phyloP scores from a whole-genome alignment of 2,888 invertebrate species.

The Latrodectus elegans region DNA sequence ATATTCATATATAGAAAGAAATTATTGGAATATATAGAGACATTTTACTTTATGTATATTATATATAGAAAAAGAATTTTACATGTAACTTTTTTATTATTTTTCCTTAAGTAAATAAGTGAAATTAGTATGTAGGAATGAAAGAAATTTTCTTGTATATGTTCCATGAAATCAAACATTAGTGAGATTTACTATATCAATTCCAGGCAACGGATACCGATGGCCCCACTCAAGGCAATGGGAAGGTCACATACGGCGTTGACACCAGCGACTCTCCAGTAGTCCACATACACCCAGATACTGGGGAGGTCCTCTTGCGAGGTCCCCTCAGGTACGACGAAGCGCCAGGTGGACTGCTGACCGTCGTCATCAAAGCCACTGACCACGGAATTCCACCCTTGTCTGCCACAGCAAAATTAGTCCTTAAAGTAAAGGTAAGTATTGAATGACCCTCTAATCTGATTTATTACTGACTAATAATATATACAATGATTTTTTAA shows the following conservation, averaged over 20 bases:
- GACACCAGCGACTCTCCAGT: conserved; percentile 77
- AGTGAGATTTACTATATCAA: no score
- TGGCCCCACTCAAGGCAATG: conserved; percentile 83
- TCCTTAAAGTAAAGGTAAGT: conserved; percentile 82
- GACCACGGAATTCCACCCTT: conserved; percentile 83
- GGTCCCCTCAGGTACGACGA: conserved; percentile 69
- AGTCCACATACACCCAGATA: conserved; percentile 79
- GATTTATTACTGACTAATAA: no score
- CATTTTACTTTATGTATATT: no score
- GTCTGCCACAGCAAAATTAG: conserved; percentile 81
- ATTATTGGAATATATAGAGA: no score
- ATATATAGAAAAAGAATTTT: no score
- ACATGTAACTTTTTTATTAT: no score
- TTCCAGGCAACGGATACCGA: conserved; percentile 84
- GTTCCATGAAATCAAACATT: no score
- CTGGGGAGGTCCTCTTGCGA: conserved; percentile 78
- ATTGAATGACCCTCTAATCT: not conserved
- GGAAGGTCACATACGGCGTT: conserved; percentile 81
- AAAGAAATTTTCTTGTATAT: no score
- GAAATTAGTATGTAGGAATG: no score
- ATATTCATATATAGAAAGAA: no score
- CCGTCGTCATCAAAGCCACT: conserved; percentile 76
- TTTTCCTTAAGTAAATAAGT: no score
- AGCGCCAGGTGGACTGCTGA: conserved; percentile 54
- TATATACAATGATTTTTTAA: no score